Percentiles rank a stretch among this genome's conserved stretches.
phyloP scores from a whole-genome alignment of 1,140 invertebrate species.

The Lasaia peninsularis region DNA sequence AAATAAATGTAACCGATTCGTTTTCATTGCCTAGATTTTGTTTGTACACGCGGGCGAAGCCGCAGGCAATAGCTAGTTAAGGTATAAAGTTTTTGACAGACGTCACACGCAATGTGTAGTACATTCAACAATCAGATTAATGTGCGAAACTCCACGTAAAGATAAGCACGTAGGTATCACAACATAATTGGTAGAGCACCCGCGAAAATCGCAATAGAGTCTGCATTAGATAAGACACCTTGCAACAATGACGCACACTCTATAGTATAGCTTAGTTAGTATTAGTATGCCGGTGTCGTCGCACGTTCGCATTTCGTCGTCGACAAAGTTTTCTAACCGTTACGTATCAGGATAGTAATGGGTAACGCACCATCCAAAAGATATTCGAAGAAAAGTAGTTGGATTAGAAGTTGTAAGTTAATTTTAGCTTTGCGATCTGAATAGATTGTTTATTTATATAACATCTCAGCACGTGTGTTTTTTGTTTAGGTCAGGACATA shows the following conservation, averaged over 20 bases:
- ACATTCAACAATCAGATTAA: too few species aligned
- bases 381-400: slow-evolving; percentile 39
- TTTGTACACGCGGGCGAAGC: too few species aligned
- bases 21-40: too few species aligned
- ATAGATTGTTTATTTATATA: slow-evolving; percentile 48
- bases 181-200: slow-evolving; percentile 2
- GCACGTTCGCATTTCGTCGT: slow-evolving; percentile 27
- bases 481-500: slow-evolving; percentile 79
- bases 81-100: too few species aligned
- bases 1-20: too few species aligned
- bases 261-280: slow-evolving; percentile 51
- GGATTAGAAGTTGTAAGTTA: slow-evolving; percentile 58
- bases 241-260: slow-evolving; percentile 48
- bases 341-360: slow-evolving; percentile 52
- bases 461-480: slow-evolving; percentile 42
- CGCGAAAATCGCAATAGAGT: slow-evolving; percentile 37
- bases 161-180: too few species aligned
- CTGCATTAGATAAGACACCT: slow-evolving; percentile 62
- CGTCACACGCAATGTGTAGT: too few species aligned
- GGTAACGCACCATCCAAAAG: slow-evolving; percentile 57
- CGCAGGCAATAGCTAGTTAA: too few species aligned
- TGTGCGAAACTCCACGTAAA: too few species aligned
- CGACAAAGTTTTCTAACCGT: slow-evolving; percentile 33
- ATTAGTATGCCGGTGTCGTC: slow-evolving; percentile 49
- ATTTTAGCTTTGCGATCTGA: slow-evolving; percentile 23